Evolutionary conservation across 1,140 invertebrate species (phyloP).

Genomic region (Nebria ingens): DNA sequence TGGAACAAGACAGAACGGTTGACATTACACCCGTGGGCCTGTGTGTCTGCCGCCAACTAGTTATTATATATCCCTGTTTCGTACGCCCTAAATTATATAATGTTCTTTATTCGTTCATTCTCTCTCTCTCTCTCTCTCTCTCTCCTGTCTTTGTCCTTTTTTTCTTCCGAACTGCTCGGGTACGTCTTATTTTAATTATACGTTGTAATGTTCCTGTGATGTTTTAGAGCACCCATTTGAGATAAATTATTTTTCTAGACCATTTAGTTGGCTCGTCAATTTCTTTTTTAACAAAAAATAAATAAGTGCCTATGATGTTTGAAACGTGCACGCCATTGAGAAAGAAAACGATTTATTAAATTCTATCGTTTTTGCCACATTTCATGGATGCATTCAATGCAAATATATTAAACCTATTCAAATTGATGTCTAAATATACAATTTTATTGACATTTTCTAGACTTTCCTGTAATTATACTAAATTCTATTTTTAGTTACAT

Average conservation of each 20-base stretch:
- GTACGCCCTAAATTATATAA: conserved; percentile 7
- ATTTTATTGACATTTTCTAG: no score
- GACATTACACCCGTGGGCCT: not conserved
- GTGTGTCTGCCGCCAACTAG: not conserved
- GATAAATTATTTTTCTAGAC: conserved; percentile 1
- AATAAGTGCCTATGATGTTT: no score
- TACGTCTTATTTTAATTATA: conserved; percentile 10
- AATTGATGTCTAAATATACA: no score
- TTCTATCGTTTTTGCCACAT: no score
- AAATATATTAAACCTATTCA: no score
- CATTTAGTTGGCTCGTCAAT: not conserved
- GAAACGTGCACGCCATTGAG: no score
- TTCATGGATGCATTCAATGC: no score
- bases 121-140: not conserved
- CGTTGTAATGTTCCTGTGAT: not conserved
- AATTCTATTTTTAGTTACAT: no score
- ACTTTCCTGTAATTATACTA: no score
- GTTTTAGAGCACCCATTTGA: not conserved
- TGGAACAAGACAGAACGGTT: not conserved
- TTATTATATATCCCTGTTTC: conserved; percentile 3
- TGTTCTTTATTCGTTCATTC: not conserved
- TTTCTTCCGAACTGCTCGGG: not conserved
- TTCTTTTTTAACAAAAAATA: not conserved
- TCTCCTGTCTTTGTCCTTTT: not conserved
- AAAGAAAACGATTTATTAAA: no score